These are phyloP conservation scores for Alethe castanea DNA, from an alignment of 2,113 vertebrate species.

Conservation along the genomic window DNA sequence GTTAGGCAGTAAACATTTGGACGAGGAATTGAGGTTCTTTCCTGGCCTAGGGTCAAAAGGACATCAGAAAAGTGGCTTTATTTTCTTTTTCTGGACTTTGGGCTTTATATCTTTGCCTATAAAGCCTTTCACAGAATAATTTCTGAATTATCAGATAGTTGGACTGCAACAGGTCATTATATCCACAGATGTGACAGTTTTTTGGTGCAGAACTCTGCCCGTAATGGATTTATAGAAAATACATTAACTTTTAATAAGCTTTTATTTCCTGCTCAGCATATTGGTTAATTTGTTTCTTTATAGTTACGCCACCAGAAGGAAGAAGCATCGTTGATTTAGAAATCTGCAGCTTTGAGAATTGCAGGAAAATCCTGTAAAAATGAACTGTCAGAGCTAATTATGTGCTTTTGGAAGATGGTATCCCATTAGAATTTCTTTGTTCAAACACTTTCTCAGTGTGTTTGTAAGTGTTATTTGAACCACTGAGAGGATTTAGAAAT, in stretches of 20 bases:
- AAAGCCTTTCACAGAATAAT: neutral
- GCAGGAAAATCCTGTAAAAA: neutral
- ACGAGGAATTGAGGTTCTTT: neutral
- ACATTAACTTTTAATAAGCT: neutral
- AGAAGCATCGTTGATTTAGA: neutral
- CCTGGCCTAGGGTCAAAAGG: neutral
- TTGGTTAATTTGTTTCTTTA: neutral
- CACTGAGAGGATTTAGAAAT: neutral
- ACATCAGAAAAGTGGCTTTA: neutral
- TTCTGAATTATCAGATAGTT: neutral
- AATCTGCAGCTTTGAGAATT: neutral
- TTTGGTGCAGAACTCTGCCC: neutral
- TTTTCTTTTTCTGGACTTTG: neutral
- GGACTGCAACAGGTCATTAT: neutral
- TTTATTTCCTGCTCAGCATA: neutral
- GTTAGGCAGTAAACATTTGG: neutral
- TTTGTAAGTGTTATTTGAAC: neutral
- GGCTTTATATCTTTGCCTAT: neutral
- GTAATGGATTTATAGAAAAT: neutral
- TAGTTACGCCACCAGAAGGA: neutral
- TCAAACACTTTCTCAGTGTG: neutral
- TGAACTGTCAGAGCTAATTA: neutral
- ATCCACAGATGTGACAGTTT: neutral
- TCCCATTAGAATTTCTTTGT: neutral
- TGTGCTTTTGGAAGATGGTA: neutral